phyloP scores from a whole-genome alignment of 2,797 vertebrate species.

The Sebastes ruberrimus region DNA sequence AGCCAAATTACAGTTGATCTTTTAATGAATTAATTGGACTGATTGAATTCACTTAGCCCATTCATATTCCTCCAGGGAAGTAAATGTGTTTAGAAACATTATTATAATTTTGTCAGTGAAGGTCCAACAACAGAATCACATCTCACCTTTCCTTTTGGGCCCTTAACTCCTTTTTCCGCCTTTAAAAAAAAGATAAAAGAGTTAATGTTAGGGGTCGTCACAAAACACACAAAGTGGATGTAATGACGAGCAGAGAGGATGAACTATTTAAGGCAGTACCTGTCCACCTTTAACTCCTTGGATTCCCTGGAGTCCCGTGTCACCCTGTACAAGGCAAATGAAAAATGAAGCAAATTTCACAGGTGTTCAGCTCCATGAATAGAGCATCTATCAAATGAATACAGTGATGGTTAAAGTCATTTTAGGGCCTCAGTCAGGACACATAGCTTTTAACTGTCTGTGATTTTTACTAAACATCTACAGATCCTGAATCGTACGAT shows the following conservation, averaged over 20 bases:
- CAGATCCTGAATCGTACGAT: not conserved
- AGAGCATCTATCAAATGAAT: not conserved
- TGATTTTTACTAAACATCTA: not conserved
- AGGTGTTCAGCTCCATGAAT: not conserved
- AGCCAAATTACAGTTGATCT: not conserved
- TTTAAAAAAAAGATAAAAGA: conserved; percentile 59
- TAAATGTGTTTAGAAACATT: not conserved
- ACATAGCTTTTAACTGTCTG: not conserved
- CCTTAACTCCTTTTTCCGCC: conserved; percentile 73
- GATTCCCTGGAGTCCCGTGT: conserved; percentile 75
- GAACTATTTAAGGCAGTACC: conserved; percentile 60
- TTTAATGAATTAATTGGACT: not conserved
- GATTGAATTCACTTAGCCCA: not conserved
- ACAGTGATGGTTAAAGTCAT: not conserved
- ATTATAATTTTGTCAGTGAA: not conserved
- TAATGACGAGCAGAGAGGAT: conserved; percentile 2
- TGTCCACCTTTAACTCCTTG: conserved; percentile 77
- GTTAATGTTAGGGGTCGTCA: not conserved
- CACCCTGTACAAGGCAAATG: conserved; percentile 72
- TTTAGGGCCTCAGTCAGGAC: not conserved
- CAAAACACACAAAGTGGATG: not conserved
- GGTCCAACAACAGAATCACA: not conserved
- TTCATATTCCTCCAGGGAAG: not conserved
- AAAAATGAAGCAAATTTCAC: not conserved
- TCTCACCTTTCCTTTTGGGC: conserved; percentile 81